A percentile compares a stretch with the other conserved stretches of the same genome.
Conservation (phyloP, 2,797 vertebrate genomes). For the Iguana delicatissima region DNA sequence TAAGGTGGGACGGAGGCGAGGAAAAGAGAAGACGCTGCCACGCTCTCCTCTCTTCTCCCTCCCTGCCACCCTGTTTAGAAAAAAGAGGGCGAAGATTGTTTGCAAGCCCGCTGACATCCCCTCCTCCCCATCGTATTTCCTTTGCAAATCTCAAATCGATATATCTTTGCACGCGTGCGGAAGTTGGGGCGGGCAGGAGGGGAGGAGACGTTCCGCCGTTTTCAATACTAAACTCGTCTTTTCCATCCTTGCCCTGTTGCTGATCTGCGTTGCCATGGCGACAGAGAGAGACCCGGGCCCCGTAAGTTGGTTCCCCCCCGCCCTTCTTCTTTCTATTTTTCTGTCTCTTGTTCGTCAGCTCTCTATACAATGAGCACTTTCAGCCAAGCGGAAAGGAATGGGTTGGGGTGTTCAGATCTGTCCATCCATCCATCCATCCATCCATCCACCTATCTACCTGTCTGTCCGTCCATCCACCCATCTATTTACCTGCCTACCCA, state of each 20-base stretch:
- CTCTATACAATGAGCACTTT: not conserved
- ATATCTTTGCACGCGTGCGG: too few species aligned
- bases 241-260: conserved; percentile 49
- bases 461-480: too few species aligned
- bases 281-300: conserved; percentile 92
- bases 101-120: not conserved
- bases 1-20: too few species aligned
- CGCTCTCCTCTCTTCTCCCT: too few species aligned
- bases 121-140: not conserved
- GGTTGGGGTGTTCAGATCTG: too few species aligned
- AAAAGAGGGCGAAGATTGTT: too few species aligned
- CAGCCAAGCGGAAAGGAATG: too few species aligned
- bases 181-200: conserved; percentile 16
- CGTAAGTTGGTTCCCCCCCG: conserved; percentile 81
- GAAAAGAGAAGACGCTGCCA: not conserved
- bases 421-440: too few species aligned
- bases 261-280: conserved; percentile 69
- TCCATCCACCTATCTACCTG: too few species aligned
- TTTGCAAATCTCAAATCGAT: not conserved
- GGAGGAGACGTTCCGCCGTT: not conserved
- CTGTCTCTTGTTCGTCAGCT: not conserved
- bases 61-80: not conserved
- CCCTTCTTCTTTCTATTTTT: not conserved
- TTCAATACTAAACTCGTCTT: conserved; percentile 41
- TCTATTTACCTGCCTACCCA: too few species aligned